Percentiles rank a stretch among this genome's conserved stretches.
These are phyloP conservation scores for Matsumyia berberina DNA, from an alignment of 2,888 invertebrate species.

Conservation along the genomic window DNA sequence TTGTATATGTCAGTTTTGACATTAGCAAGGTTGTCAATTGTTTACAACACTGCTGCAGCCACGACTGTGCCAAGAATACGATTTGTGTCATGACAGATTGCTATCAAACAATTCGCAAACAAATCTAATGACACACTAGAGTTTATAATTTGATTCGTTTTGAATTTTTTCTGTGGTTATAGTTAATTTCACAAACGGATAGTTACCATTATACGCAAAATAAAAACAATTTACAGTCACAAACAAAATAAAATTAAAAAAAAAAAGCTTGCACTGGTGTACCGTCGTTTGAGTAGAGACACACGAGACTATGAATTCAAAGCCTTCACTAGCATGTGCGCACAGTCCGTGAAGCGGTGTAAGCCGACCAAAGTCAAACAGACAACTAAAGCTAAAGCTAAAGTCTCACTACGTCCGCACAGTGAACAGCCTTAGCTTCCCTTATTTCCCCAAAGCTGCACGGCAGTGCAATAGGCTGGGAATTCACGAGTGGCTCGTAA, in stretches of 20 bases:
- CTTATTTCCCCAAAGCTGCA: slow-evolving; percentile 1
- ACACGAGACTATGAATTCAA: slow-evolving; percentile 53
- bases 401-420: slow-evolving; percentile 13
- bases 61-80: slow-evolving; percentile 21
- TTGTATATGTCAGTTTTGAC: slow-evolving; percentile 34
- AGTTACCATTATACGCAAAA: slow-evolving; percentile 30
- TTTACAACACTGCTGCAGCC: slow-evolving; percentile 34
- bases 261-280: slow-evolving; percentile 16
- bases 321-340: slow-evolving; percentile 43
- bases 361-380: slow-evolving; percentile 67
- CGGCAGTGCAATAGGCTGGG: slow-evolving; percentile 18
- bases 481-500: slow-evolving; percentile 4
- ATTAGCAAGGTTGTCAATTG: slow-evolving; percentile 32
- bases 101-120: slow-evolving; percentile 45
- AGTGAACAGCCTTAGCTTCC: slow-evolving; percentile 63
- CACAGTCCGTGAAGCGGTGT: slow-evolving; percentile 56
- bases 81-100: slow-evolving; percentile 47
- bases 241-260: slow-evolving; percentile 27
- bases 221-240: neutral
- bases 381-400: slow-evolving; percentile 65
- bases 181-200: slow-evolving; percentile 28
- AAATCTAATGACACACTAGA: slow-evolving; percentile 31
- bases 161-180: slow-evolving; percentile 18
- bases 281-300: slow-evolving; percentile 25
- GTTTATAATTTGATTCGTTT: neutral